These are phyloP conservation scores for Psilanteris sp. DNA, from an alignment of 1,140 invertebrate species.

Conservation along the genomic window DNA sequence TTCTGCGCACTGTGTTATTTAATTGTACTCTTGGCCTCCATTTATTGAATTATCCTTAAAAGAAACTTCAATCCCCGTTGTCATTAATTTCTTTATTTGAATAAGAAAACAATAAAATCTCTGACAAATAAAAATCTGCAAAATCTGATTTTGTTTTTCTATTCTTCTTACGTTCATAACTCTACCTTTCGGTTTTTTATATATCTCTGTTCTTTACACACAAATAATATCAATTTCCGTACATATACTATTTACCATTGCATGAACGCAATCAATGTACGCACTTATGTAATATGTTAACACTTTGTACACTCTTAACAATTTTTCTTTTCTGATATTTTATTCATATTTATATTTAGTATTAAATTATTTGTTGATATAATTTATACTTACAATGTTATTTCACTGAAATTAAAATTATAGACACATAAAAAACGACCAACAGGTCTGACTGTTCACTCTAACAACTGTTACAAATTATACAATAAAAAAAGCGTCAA, in stretches of 20 bases:
- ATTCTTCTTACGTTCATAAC: slow-evolving; percentile 23
- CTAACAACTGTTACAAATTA: too few relatives aligned
- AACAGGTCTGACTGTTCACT: too few relatives aligned
- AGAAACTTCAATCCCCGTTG: slow-evolving; percentile 61
- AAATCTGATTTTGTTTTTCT: slow-evolving; percentile 54
- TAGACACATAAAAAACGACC: too few relatives aligned
- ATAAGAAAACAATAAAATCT: slow-evolving; percentile 47
- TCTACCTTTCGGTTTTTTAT: slow-evolving; percentile 39
- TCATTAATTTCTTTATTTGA: slow-evolving; percentile 64
- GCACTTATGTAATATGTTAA: slow-evolving; percentile 43
- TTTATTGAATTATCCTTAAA: slow-evolving; percentile 56
- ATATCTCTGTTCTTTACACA: slow-evolving; percentile 44
- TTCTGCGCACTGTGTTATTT: slow-evolving; percentile 17
- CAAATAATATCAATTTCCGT: slow-evolving; percentile 29
- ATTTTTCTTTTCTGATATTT: slow-evolving; percentile 10
- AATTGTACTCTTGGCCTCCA: slow-evolving; percentile 61
- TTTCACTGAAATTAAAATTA: too few relatives aligned
- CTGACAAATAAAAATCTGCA: slow-evolving; percentile 62
- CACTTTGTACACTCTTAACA: slow-evolving; percentile 56
- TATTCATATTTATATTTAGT: too few relatives aligned
- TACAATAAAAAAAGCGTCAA: too few relatives aligned
- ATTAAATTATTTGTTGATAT: too few relatives aligned
- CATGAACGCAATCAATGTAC: slow-evolving; percentile 44
- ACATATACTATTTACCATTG: slow-evolving; percentile 31
- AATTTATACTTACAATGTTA: too few relatives aligned